Evolutionary conservation across 2,113 vertebrate species (phyloP), one percentile per base, ranked within the genome.

Genomic region (Rhabdomys dilectus): DNA sequence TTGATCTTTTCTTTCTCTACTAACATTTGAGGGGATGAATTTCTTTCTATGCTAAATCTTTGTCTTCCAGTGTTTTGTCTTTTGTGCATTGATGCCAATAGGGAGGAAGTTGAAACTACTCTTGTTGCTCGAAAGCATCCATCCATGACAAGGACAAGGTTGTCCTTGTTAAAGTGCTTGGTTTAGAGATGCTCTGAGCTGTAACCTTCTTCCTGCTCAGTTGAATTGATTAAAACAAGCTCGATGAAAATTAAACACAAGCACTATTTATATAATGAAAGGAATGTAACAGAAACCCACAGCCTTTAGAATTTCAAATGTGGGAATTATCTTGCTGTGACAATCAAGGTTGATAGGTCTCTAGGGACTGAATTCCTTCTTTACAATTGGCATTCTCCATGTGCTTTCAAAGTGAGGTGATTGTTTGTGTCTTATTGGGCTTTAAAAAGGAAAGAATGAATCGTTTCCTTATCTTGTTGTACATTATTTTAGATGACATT

Each of bases 191-290:
- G 91, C 93, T 95, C 91, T 92, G 85, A 97, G 91, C 95, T 95
- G 62, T 94, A 96, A 94, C 88, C 86, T 96, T 97, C 93, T 92
- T 95, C 92, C 68, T 60, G 29, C 89, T 95, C 80, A 76, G 76
- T 51, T 95, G 82, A 97, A 92, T 91, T 96, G 97, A 97, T 97
- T 91, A 96, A 96, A 97, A 89, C 24, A 97, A 96, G 60, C 93
- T 93, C 62, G 91, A 66, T 95, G 91, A 95, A 97, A 95, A 97
- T 96, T 89, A 98, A 97, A 96, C 62, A 60, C 77, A 97, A 92
- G 68, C 22, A 48, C 26, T 89, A 98, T 97, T 97, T 97, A 95
- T 84, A 95, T 97, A 97, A 94, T 94, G 81, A 92, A 84, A 97
- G 92, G 88, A 92, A 87, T 94, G 56, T 91, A 75, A 96, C 16